Base-by-base conservation (phyloP, 2,797 vertebrate species). In the Furcifer pardalis region DNA sequence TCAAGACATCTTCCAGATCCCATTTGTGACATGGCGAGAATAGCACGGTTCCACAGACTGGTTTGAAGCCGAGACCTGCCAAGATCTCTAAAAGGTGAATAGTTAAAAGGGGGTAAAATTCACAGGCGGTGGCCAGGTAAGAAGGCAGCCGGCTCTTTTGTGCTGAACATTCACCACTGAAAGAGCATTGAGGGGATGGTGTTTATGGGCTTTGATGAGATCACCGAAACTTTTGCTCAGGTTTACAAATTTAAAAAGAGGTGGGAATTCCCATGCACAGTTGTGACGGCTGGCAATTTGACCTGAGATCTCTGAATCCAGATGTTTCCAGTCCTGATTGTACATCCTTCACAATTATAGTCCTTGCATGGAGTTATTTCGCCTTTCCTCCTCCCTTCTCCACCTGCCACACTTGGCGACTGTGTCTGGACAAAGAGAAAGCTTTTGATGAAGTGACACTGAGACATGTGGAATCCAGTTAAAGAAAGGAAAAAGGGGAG, bases 91-190 rank as follows among this genome's bases (percentile, higher is more conserved):
- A 88, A 56, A 77, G 81, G 46, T n/a, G 84, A 21, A 30, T 30
- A 60, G 49, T 77, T 35, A 23, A 77, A 30, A 74, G 89, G 87
- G 90, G 86, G 84, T 72, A 88, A 91, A 89, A 81, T 83, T 76
- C 88, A 32, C 77, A 88, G 69, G 84, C 35, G 25, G 27, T 15
- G 2, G 7, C 9, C 23, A 37, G 65, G 78, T 69, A 69, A 68
- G 27, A 30, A 15, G 1, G 30, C 25, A 71, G 52, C 44, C 77
- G 25, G 44, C 17, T 19, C 30, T 79, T 81, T 56, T 32, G 71
- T 71, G 66, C 66, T 23, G 35, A 81, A 60, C 79, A 56, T 71
- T 81, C 66, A 0, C 35, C 8, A 5, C 44, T 68, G 4, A 77
- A 82, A 90, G 85, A 27, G 46, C 19, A 83, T 81, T 46, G 17